A percentile compares a stretch with the other conserved stretches of the same genome.
These are phyloP conservation scores for Nothoprocta pentlandii DNA, from an alignment of 2,113 vertebrate genomes.

Conservation along the genomic window DNA sequence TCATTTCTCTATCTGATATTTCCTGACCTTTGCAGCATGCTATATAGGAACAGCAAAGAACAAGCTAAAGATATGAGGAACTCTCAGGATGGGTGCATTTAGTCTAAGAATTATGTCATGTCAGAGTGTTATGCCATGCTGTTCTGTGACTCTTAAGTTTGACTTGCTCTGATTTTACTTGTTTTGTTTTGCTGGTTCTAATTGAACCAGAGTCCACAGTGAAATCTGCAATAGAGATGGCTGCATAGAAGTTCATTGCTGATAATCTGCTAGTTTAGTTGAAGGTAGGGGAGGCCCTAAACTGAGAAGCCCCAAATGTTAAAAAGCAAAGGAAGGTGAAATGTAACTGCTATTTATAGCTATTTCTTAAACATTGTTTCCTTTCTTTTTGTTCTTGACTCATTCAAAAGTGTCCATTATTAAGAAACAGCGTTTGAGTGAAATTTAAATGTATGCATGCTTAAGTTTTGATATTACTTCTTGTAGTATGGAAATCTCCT, in stretches of 20 bases:
- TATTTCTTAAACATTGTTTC: not conserved
- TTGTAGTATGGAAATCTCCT: not conserved
- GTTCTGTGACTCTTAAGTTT: not conserved
- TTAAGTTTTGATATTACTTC: too few species aligned
- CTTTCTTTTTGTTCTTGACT: not conserved
- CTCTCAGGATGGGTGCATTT: not conserved
- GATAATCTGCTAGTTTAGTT: not conserved
- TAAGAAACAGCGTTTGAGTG: not conserved
- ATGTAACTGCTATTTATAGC: fast-evolving
- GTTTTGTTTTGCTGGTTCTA: not conserved
- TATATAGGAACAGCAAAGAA: not conserved
- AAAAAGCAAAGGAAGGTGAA: not conserved
- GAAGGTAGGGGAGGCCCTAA: not conserved
- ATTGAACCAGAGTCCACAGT: not conserved
- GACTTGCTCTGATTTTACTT: slow-evolving; percentile 5
- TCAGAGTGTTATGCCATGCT: not conserved
- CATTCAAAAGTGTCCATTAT: not conserved
- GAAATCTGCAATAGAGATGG: not conserved
- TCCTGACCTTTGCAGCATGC: slow-evolving; percentile 43
- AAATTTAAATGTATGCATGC: not conserved
- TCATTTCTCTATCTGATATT: slow-evolving; percentile 31
- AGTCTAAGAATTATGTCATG: not conserved
- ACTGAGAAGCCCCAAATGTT: not conserved
- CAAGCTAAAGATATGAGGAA: not conserved
- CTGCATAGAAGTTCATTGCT: not conserved